Evolutionary conservation across 2,888 invertebrate genomes (phyloP).

Genomic region (Cheilosia variabilis): DNA sequence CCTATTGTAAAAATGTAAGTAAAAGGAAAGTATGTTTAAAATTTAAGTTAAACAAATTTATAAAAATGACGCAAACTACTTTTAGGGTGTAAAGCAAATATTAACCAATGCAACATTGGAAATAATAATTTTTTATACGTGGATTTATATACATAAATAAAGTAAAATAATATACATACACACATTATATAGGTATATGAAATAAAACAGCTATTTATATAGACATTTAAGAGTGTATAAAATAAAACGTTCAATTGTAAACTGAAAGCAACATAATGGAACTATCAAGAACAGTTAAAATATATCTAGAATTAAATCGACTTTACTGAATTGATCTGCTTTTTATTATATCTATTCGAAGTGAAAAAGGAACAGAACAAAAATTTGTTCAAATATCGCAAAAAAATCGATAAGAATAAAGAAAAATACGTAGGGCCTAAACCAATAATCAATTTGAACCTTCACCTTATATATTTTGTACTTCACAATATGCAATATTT

Average conservation of each 20-base stretch:
- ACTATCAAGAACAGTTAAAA: constrained; percentile 15
- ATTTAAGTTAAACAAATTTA: constrained; percentile 64
- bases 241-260: constrained; percentile 12
- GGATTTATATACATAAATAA: constrained; percentile 44
- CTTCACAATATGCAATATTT: no score
- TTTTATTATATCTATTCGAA: not conserved
- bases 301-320: constrained; percentile 4
- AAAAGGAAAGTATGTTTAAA: constrained; percentile 58
- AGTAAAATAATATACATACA: constrained; percentile 19
- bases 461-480: no score
- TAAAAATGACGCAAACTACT: constrained; percentile 53
- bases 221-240: constrained; percentile 11
- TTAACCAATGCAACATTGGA: constrained; percentile 51
- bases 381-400: not conserved
- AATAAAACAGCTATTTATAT: constrained; percentile 40
- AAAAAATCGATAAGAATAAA: no score
- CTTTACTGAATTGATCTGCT: not conserved
- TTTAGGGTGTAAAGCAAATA: constrained; percentile 44
- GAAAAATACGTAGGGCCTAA: no score
- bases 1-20: constrained; percentile 70
- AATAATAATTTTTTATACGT: constrained; percentile 69
- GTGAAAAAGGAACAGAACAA: not conserved
- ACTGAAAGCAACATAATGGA: not conserved
- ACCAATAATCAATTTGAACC: no score
- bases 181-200: constrained; percentile 5